phyloP scores from a whole-genome alignment of 2,888 invertebrate genomes.

The Orthosia cruda region DNA sequence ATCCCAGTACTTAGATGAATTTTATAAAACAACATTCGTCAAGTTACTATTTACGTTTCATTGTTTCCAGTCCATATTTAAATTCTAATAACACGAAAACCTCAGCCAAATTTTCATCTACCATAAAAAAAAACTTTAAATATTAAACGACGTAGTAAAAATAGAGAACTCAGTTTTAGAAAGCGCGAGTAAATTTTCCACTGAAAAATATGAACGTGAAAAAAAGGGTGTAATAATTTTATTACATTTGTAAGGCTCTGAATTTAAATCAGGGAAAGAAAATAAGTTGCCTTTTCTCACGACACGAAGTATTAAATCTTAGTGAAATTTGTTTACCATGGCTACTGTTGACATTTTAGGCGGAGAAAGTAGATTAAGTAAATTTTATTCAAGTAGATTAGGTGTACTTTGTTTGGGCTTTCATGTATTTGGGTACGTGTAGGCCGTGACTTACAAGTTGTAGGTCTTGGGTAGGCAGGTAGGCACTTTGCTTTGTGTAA shows the following conservation, averaged over 20 bases:
- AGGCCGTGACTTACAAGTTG: too few relatives aligned
- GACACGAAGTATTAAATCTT: conserved; percentile 57
- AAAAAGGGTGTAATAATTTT: conserved; percentile 49
- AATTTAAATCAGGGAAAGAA: conserved; percentile 35
- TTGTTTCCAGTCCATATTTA: background rate
- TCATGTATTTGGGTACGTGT: conserved; percentile 29
- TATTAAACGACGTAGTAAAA: conserved; percentile 53
- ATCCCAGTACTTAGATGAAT: too few relatives aligned
- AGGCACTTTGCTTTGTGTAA: too few relatives aligned
- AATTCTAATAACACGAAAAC: conserved; percentile 14
- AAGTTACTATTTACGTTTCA: background rate
- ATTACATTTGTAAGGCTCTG: conserved; percentile 59
- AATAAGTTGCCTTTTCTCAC: conserved; percentile 57
- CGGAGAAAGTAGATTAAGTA: conserved; percentile 40
- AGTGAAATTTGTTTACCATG: conserved; percentile 49
- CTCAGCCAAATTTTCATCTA: conserved; percentile 14
- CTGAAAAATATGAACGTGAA: conserved; percentile 14
- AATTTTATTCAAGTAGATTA: conserved; percentile 59
- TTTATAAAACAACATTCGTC: background rate
- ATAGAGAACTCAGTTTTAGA: conserved; percentile 34
- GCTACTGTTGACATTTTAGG: conserved; percentile 36
- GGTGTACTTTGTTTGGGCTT: conserved; percentile 42
- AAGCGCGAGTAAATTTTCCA: conserved; percentile 31
- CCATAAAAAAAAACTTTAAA: conserved; percentile 43
- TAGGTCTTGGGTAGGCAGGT: too few relatives aligned